Base-by-base conservation (phyloP, 2,888 invertebrate genomes). In the Torymus tubicola region DNA sequence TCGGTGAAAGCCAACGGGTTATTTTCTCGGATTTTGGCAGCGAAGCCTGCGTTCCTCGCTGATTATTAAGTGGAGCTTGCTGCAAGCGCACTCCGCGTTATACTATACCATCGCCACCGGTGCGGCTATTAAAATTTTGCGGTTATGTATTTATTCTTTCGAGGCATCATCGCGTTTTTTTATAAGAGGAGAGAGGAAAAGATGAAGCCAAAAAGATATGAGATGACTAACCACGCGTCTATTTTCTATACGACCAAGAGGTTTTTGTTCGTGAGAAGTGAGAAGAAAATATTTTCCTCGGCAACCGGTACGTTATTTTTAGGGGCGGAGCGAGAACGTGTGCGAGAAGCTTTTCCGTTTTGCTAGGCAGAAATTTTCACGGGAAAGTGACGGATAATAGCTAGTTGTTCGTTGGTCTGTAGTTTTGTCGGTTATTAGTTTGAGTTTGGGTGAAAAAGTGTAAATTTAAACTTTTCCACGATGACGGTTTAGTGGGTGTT, bases 231-330 rank as follows among this genome's bases (percentile, higher is more conserved):
- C 69, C n/a, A n/a, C 11, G 72, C 5, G 75, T 78, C 81, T 81
- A 81, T 81, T 81, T 81, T 68, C 63, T 42, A 8, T 42, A 42
- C 42, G 42, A 42, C 71, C 58, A n/a, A 67, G 18, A 11, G 78
- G 69, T 74, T 78, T 76, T 78, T 63, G 81, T 79, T 77, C 53
- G 75, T 1, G 42, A 42, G 42, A 42, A 42, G 42, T 1, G 13
- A 65, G 79, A 71, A 73, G 76, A 77, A 82, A 82, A 82, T 77
- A 77, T 81, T 81, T 76, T 72, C 73, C 65, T 63, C 58, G 60
- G 61, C 21, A 14, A 18, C 61, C 18, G 61, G 58, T 31, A 12
- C 60, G 77, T 71, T 78, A 81, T 81, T 81, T 81, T 81, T 79
- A 78, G 75, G 68, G 31, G 64, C 31, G 42, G 18, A 18, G 55